Evolutionary conservation across 2,888 invertebrate genomes (phyloP).

Genomic region (Cancer borealis): DNA sequence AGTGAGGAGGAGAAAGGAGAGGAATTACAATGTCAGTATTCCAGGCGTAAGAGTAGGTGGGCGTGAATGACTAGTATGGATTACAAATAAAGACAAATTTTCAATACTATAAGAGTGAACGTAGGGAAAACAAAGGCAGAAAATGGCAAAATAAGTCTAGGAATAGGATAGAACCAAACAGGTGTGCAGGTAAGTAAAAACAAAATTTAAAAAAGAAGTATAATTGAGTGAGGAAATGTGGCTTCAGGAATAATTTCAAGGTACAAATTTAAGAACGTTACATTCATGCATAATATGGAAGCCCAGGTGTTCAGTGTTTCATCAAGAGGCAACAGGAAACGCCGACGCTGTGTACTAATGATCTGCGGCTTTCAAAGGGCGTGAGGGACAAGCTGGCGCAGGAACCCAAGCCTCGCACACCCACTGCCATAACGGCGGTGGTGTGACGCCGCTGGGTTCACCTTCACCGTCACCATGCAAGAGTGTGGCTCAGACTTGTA

Average conservation of each 20-base stretch:
- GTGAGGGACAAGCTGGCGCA: neutral
- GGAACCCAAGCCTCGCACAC: neutral
- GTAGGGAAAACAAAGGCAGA: neutral
- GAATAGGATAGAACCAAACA: neutral
- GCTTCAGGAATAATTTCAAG: neutral
- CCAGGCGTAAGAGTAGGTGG: neutral
- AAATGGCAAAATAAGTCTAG: neutral
- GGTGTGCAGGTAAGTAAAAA: neutral
- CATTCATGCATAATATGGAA: neutral
- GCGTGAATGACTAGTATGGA: neutral
- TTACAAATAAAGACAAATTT: neutral
- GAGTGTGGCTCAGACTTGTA: neutral
- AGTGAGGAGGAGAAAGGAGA: neutral
- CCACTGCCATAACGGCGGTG: neutral
- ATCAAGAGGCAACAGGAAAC: neutral
- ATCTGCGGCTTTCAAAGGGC: constrained; percentile 16
- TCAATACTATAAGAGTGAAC: neutral
- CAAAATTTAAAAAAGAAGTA: neutral
- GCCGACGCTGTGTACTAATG: neutral
- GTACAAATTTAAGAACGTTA: neutral
- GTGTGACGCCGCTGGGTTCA: neutral
- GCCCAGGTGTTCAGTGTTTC: neutral
- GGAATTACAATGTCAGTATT: neutral
- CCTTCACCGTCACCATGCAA: neutral
- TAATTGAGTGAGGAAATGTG: neutral